These are phyloP conservation scores for Pedionomus torquatus DNA, from an alignment of 2,113 vertebrate species.

Conservation along the genomic window DNA sequence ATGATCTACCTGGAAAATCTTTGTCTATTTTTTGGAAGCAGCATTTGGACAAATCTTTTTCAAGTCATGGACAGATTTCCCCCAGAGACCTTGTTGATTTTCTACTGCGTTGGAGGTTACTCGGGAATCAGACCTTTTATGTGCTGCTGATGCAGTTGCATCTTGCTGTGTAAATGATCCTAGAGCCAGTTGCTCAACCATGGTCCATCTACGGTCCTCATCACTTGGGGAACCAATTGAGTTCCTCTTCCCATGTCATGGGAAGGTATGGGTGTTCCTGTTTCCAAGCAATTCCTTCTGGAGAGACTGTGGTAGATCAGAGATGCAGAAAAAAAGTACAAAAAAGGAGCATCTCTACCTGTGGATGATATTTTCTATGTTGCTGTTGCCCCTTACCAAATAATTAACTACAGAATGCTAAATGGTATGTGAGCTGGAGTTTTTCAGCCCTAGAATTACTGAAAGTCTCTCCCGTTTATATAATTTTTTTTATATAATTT, in stretches of 20 bases:
- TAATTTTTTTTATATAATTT: no score
- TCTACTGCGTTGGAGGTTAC: neutral
- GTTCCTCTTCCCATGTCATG: no score
- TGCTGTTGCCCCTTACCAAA: neutral
- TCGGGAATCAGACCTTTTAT: neutral
- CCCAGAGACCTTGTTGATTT: neutral
- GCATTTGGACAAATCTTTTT: neutral
- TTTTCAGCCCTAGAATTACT: neutral
- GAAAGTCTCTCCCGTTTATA: neutral
- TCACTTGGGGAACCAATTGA: neutral
- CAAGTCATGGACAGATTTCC: fast-evolving
- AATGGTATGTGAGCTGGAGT: neutral
- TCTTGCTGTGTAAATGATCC: neutral
- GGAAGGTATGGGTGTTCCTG: neutral
- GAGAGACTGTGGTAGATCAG: neutral
- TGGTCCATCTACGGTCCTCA: no score
- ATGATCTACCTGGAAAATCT: neutral
- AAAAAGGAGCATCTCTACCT: neutral
- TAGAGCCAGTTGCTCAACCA: neutral
- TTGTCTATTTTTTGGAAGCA: neutral
- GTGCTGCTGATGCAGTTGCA: neutral
- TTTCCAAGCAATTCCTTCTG: neutral
- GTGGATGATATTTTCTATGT: neutral
- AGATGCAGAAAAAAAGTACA: neutral
- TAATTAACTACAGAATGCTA: neutral